A percentile compares a stretch with the other conserved stretches of the same genome.
Conservation (phyloP, 2,797 vertebrate genomes). For the Gambusia yucatana region DNA sequence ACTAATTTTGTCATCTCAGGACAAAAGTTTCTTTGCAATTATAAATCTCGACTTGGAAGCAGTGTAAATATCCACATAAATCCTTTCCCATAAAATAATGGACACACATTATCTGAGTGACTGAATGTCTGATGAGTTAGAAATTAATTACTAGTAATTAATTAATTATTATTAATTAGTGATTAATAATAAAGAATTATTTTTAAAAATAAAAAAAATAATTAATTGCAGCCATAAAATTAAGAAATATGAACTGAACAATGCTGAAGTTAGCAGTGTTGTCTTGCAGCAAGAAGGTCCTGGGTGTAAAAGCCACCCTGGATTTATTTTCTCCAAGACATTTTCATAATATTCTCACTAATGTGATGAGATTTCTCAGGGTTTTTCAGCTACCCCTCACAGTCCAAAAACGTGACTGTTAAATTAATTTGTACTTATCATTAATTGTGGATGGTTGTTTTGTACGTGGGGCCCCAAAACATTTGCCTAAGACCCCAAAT, state of each 20-base stretch:
- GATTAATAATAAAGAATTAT: too few relatives aligned
- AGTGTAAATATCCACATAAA: neutral
- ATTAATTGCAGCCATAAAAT: neutral
- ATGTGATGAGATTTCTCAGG: neutral
- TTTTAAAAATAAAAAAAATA: neutral
- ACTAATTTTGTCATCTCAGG: neutral
- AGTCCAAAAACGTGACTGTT: neutral
- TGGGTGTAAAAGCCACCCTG: neutral
- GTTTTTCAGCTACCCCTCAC: neutral
- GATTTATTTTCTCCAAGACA: neutral
- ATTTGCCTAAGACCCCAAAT: neutral
- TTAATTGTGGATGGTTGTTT: neutral
- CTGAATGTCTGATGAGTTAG: neutral
- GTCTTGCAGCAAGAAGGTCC: neutral
- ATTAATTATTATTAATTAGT: too few relatives aligned
- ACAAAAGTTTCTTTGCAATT: neutral
- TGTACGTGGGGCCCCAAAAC: neutral
- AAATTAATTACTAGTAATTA: too few relatives aligned
- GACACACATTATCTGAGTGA: neutral
- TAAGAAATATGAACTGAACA: neutral
- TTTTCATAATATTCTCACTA: neutral
- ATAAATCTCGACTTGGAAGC: neutral
- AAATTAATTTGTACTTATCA: neutral
- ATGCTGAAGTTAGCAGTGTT: neutral
- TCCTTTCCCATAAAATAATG: neutral